These are phyloP conservation scores for Mesocricetus auratus DNA, from an alignment of 2,113 vertebrate genomes.

Conservation along the genomic window DNA sequence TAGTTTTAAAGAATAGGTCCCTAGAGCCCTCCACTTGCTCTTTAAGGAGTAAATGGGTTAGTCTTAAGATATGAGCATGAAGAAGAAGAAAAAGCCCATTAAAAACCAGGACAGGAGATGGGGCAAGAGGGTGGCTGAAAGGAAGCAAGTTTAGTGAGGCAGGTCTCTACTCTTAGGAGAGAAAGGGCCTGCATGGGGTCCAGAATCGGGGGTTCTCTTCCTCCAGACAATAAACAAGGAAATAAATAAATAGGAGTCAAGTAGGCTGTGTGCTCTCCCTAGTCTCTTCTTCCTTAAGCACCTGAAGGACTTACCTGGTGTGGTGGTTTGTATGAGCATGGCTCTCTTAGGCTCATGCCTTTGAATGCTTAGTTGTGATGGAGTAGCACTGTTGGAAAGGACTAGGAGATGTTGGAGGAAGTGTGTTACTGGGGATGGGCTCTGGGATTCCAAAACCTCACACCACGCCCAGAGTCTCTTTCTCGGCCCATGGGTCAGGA, in stretches of 20 bases:
- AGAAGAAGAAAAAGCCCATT: too few species aligned
- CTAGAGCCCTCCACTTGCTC: not conserved
- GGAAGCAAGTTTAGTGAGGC: not conserved
- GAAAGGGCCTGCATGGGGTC: not conserved
- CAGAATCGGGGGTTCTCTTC: not conserved
- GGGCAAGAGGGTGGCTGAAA: not conserved
- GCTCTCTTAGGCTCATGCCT: not conserved
- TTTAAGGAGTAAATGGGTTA: not conserved
- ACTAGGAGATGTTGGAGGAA: not conserved
- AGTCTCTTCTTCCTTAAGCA: not conserved
- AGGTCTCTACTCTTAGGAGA: not conserved
- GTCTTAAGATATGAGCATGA: not conserved
- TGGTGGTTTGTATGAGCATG: not conserved
- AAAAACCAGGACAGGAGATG: not conserved
- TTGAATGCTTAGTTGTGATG: not conserved
- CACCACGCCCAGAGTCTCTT: not conserved
- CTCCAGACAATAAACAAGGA: not conserved
- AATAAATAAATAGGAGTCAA: not conserved
- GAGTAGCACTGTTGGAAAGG: not conserved
- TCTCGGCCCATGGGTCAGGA: not conserved
- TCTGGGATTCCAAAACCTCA: not conserved
- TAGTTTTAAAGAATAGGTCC: not conserved
- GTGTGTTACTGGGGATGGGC: too few species aligned
- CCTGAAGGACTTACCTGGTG: not conserved
- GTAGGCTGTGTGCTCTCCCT: not conserved